Evolutionary conservation across 2,888 invertebrate species (phyloP).

Genomic region (Agriopis aurantiaria): DNA sequence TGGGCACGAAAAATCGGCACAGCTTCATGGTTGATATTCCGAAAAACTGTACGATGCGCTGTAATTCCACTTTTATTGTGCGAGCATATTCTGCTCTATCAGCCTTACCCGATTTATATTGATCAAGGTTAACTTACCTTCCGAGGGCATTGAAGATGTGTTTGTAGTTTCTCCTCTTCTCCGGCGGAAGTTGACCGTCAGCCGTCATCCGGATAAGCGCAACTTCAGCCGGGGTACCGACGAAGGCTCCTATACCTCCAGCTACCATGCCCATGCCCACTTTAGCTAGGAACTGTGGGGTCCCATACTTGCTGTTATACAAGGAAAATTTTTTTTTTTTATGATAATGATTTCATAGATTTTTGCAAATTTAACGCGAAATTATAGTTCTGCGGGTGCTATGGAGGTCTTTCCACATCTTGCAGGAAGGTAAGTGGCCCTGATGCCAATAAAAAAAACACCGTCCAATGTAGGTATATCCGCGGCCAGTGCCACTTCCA

Average conservation of each 20-base stretch:
- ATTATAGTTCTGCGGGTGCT: neutral
- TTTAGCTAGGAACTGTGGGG: slow-evolving; percentile 92
- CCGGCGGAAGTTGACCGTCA: slow-evolving; percentile 95
- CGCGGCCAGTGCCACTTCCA: too few relatives aligned
- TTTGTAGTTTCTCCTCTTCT: slow-evolving; percentile 94
- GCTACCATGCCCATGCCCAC: slow-evolving; percentile 93
- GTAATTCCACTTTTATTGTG: too few relatives aligned
- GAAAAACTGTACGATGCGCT: too few relatives aligned
- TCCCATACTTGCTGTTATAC: slow-evolving; percentile 62
- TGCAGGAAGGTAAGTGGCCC: too few relatives aligned
- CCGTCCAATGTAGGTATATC: too few relatives aligned
- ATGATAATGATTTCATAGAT: too few relatives aligned
- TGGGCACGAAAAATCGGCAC: too few relatives aligned
- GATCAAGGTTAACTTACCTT: neutral
- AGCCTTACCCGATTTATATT: neutral
- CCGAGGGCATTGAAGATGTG: slow-evolving; percentile 95
- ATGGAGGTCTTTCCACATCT: too few relatives aligned
- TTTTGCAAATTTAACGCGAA: neutral
- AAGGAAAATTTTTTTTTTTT: too few relatives aligned
- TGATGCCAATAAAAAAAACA: too few relatives aligned
- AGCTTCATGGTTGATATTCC: too few relatives aligned
- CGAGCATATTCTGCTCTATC: too few relatives aligned
- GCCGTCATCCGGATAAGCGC: slow-evolving; percentile 98
- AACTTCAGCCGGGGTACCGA: slow-evolving; percentile 98
- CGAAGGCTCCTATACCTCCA: slow-evolving; percentile 93